A percentile compares a stretch with the other conserved stretches of the same genome.
These are phyloP conservation scores for Argopecten irradians DNA, from an alignment of 1,140 invertebrate genomes.

Conservation along the genomic window DNA sequence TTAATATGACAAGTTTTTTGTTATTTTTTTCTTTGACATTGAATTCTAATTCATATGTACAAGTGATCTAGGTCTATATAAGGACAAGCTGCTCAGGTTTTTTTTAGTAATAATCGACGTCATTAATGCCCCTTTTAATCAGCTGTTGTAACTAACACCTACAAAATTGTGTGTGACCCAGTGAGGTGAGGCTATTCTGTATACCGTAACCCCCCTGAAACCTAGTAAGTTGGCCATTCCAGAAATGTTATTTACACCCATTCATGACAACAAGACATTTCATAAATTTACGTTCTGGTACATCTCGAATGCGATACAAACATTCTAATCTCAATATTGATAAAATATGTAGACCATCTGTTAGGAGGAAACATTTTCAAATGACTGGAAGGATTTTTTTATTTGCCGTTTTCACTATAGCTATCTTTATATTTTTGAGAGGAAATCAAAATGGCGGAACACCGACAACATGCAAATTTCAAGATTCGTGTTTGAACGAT, in stretches of 20 bases:
- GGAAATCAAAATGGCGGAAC: constrained; percentile 44
- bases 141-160: too few species aligned
- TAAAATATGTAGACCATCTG: not conserved
- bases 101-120: too few species aligned
- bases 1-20: too few species aligned
- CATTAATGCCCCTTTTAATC: too few species aligned
- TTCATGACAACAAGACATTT: not conserved
- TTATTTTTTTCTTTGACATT: too few species aligned
- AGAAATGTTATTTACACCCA: constrained; percentile 36
- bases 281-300: not conserved
- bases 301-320: not conserved
- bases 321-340: not conserved
- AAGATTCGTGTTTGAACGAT: not conserved
- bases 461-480: constrained; percentile 24
- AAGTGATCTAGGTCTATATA: too few species aligned
- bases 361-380: not conserved
- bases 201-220: not conserved
- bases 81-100: too few species aligned
- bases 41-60: too few species aligned
- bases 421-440: not conserved
- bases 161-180: not conserved
- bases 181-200: constrained; percentile 20
- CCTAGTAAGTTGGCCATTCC: constrained; percentile 30
- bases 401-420: not conserved
- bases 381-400: too few species aligned